Evolutionary conservation across 2,113 vertebrate genomes (phyloP), one percentile per base, ranked within the genome.

Genomic region (Hymenochirus boettgeri): DNA sequence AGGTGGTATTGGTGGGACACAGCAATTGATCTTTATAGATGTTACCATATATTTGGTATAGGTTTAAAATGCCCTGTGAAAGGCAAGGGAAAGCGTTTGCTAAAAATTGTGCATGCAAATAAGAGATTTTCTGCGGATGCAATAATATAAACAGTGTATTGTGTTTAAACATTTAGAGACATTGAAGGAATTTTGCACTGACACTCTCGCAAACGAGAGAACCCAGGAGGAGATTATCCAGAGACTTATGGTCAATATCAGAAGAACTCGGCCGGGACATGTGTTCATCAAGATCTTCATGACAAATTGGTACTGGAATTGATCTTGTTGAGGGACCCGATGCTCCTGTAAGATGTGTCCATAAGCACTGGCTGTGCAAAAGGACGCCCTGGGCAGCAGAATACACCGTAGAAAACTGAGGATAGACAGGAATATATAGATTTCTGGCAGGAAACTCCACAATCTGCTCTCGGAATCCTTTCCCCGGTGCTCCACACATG

Each of bases 311-410:
- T 91, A 92, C 35, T 85, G 90, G 78, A 95, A 93, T 72, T 91
- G 85, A 94, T 92, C 71, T 91, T 91, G 87, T 93, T 93, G 71
- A 95, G 92, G 0, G 92, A 91, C 7, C 93, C 93, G 21, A 95
- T 93, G 86, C 90, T 93, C 79, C 92, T 86, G 79, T 95, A 95
- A 19, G 92, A 95, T 61, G 85, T 91, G 22, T 91, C 91, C 65
- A 92, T 87, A 58, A 93, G 83, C 72, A 93, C 87, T 90, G 92
- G 80, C 93, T 93, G 82, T 89, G 83, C 71, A 93, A 77, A 21
- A 94, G 84, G 61, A 92, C 83, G 2, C 84, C 29, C 93, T 82
- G 63, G 91, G 92, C 73, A 94, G 86, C 79, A 94, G 75, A 80
- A 93, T 93, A 45, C 93, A 80, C 4, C 93, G 89, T 33, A 93